phyloP scores from a whole-genome alignment of 2,888 invertebrate species.

The Dryadula phaetusa region DNA sequence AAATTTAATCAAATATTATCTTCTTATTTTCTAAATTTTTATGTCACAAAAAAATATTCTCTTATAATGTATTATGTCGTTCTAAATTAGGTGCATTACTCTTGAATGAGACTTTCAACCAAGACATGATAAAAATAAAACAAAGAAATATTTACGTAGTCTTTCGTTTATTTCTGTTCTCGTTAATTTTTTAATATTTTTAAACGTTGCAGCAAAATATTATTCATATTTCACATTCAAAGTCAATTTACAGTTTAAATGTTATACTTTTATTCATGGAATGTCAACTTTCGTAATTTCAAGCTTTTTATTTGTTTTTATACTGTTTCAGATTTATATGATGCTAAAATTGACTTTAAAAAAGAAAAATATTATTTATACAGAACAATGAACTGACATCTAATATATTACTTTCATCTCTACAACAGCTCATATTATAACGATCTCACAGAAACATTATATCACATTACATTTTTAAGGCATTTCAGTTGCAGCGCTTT shows the following conservation, averaged over 20 bases:
- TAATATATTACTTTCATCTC: slow-evolving; percentile 34
- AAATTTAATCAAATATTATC: not conserved
- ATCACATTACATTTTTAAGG: slow-evolving; percentile 73
- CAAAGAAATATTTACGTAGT: slow-evolving; percentile 33
- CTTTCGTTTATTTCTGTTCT: slow-evolving; percentile 40
- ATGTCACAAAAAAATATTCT: not conserved
- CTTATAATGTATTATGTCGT: not conserved
- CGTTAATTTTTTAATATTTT: slow-evolving; percentile 34
- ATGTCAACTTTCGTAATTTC: slow-evolving; percentile 20
- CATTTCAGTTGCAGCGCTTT: slow-evolving; percentile 52
- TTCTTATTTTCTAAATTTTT: not conserved
- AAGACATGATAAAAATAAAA: slow-evolving; percentile 27
- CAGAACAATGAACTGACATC: slow-evolving; percentile 23
- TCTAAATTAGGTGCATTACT: slow-evolving; percentile 14
- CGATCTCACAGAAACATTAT: slow-evolving; percentile 45
- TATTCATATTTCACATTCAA: slow-evolving; percentile 25
- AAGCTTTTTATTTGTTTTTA: not conserved
- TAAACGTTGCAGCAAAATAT: slow-evolving; percentile 25
- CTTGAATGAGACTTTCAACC: slow-evolving; percentile 2
- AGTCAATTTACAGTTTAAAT: slow-evolving; percentile 13
- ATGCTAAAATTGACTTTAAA: slow-evolving; percentile 22
- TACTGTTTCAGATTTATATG: not conserved
- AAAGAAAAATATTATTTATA: not conserved
- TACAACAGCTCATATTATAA: slow-evolving; percentile 30
- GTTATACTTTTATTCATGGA: slow-evolving; percentile 21